Conservation (phyloP, 2,888 invertebrate genomes). For the Patella depressa region DNA sequence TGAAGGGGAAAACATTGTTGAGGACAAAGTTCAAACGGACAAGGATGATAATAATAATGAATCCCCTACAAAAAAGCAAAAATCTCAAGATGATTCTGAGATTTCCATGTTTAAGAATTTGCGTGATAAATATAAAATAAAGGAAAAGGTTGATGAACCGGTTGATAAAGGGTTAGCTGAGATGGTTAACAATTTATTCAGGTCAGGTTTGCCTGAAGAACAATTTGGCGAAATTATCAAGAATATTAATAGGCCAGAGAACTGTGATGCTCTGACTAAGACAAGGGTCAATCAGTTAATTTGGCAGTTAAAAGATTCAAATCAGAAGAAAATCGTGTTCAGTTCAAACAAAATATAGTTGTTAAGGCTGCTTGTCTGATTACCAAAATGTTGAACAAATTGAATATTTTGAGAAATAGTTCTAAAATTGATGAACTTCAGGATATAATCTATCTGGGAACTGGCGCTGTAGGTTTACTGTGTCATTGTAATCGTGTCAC, state of each 20-base stretch:
- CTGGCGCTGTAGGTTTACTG: conserved; percentile 7
- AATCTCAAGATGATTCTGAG: neutral
- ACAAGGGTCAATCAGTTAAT: conserved; percentile 20
- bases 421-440: neutral
- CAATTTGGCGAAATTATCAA: conserved; percentile 17
- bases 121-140: neutral
- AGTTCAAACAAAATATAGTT: conserved; percentile 13
- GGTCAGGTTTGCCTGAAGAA: conserved; percentile 19
- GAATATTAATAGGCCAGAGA: conserved; percentile 20
- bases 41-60: neutral
- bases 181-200: conserved; percentile 21
- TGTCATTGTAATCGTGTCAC: conserved; percentile 1
- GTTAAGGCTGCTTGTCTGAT: conserved; percentile 12
- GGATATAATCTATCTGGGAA: neutral
- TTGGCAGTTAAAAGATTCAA: neutral
- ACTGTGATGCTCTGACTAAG: conserved; percentile 3
- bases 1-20: no score
- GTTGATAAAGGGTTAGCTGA: conserved; percentile 19
- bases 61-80: neutral
- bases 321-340: conserved; percentile 6
- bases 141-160: conserved; percentile 15
- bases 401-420: neutral
- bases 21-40: no score
- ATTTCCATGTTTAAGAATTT: neutral
- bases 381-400: neutral